Conservation (phyloP, 53 echinoderm and acorn worm genomes). For the Apostichopus leukothele region DNA sequence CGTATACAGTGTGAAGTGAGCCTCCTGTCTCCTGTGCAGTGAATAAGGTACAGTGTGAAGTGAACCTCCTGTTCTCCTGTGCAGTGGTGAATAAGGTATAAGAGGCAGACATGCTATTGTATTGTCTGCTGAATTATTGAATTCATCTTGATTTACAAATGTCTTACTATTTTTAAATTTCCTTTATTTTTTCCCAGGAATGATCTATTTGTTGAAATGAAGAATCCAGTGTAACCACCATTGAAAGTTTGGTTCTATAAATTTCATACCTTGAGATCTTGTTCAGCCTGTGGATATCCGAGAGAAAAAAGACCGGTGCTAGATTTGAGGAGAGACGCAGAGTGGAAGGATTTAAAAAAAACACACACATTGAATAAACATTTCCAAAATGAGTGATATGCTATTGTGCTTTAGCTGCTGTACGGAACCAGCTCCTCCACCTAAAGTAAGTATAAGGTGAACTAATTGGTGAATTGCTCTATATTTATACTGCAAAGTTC, state of each 20-base stretch:
- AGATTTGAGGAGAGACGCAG: not conserved
- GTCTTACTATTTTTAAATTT: not conserved
- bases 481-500: not conserved
- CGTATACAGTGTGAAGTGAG: too few relatives aligned
- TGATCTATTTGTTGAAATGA: not conserved
- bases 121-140: too few relatives aligned
- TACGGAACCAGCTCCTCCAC: slow-evolving; percentile 74
- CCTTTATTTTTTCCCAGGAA: not conserved
- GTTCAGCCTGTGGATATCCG: not conserved
- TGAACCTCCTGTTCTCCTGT: too few relatives aligned
- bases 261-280: not conserved
- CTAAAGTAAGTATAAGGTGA: slow-evolving; percentile 43
- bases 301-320: not conserved
- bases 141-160: too few relatives aligned
- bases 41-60: too few relatives aligned
- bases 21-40: too few relatives aligned
- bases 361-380: slow-evolving; percentile 3
- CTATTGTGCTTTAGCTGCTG: slow-evolving; percentile 85
- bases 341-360: not conserved
- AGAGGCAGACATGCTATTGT: too few relatives aligned
- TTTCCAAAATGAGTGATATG: slow-evolving; percentile 66
- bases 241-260: not conserved
- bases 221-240: not conserved
- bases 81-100: too few relatives aligned
- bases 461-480: not conserved